A percentile compares a stretch with the other conserved stretches of the same genome.
phyloP scores from a whole-genome alignment of 2,797 vertebrate species.

The Dicrostonyx torquatus region DNA sequence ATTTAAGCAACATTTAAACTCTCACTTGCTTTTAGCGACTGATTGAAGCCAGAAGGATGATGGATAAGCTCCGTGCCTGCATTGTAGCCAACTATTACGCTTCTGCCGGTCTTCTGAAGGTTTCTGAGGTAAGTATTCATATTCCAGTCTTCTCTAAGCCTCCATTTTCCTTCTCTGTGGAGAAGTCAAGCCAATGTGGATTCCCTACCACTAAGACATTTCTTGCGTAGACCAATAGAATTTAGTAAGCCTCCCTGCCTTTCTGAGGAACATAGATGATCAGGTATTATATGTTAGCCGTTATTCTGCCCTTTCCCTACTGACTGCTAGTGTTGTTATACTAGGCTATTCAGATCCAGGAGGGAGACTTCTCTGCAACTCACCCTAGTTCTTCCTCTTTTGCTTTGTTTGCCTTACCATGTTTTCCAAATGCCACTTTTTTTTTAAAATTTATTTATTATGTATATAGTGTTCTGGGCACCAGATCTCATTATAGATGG shows the following conservation, averaged over 20 bases:
- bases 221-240: constrained; percentile 4
- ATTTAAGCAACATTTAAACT: constrained; percentile 1
- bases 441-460: too few species aligned
- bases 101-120: constrained; percentile 93
- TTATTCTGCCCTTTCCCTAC: background rate
- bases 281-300: background rate
- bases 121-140: constrained; percentile 91
- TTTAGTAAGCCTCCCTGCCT: background rate
- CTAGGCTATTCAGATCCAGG: background rate
- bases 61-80: constrained; percentile 98
- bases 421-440: background rate
- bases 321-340: constrained; percentile 2
- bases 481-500: too few species aligned
- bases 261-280: background rate
- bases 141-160: background rate
- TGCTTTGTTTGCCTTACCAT: background rate
- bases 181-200: background rate
- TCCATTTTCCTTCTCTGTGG: background rate
- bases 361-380: background rate
- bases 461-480: too few species aligned
- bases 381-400: background rate
- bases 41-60: constrained; percentile 98
- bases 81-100: constrained; percentile 99
- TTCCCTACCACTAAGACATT: constrained; percentile 31
- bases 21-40: constrained; percentile 89